Percentiles rank a stretch among this genome's conserved stretches.
Conservation (phyloP, 2,888 invertebrate genomes). For the Prostheceraeus crozeri region DNA sequence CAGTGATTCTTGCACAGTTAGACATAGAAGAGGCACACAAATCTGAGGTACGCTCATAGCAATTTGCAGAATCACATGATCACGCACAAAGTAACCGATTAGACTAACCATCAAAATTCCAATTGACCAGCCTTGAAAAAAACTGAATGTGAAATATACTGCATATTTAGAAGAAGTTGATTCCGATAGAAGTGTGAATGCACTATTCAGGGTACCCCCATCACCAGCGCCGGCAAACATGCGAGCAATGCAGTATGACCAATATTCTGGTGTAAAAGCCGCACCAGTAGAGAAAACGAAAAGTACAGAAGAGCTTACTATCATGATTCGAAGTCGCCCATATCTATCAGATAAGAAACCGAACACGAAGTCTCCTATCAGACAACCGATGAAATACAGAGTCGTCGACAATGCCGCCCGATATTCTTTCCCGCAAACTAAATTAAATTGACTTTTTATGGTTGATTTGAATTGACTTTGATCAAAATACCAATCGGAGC, state of each 20-base stretch:
- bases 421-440: constrained; percentile 44
- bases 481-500: constrained; percentile 17
- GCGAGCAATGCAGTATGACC: constrained; percentile 14
- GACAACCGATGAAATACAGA: constrained; percentile 45
- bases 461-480: constrained; percentile 1
- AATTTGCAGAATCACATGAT: constrained; percentile 19
- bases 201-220: constrained; percentile 15
- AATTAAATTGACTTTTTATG: constrained; percentile 32
- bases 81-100: constrained; percentile 28
- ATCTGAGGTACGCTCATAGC: not conserved
- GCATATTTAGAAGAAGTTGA: constrained; percentile 21
- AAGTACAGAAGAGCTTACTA: not conserved
- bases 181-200: constrained; percentile 21
- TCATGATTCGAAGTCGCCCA: constrained; percentile 19
- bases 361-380: constrained; percentile 45
- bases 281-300: constrained; percentile 19
- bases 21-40: not conserved
- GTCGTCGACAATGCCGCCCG: constrained; percentile 43
- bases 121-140: constrained; percentile 28
- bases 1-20: constrained; percentile 20
- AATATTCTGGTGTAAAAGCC: constrained; percentile 19
- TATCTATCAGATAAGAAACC: constrained; percentile 46
- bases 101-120: constrained; percentile 9
- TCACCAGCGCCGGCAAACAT: constrained; percentile 24
- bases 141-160: not conserved